Percentiles rank a stretch among this genome's conserved stretches.
Conservation (phyloP, 2,797 vertebrate genomes). For the Stomatorhinus walkeri region DNA sequence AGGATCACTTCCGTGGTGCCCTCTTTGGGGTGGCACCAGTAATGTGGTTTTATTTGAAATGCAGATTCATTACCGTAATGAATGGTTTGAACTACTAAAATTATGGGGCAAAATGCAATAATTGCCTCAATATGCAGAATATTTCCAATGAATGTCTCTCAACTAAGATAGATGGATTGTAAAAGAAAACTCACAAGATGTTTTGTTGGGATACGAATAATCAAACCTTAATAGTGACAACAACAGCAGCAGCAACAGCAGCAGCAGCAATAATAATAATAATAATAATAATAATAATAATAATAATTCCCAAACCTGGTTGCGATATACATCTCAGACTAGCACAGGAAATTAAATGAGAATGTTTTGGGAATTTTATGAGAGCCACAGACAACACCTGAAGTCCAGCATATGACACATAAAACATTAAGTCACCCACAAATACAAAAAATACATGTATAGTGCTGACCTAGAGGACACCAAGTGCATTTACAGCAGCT, state of each 20-base stretch:
- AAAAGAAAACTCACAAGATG: background rate
- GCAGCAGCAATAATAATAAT: no score
- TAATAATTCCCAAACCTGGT: background rate
- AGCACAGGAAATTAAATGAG: background rate
- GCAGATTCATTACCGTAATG: background rate
- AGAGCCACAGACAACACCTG: no score
- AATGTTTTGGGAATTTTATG: no score
- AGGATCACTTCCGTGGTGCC: slow-evolving; percentile 41
- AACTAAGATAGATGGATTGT: background rate
- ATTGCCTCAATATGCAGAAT: background rate
- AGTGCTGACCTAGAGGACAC: background rate
- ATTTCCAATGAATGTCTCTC: background rate
- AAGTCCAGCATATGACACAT: background rate
- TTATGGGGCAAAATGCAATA: background rate
- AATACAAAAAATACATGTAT: background rate
- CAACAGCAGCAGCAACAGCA: background rate
- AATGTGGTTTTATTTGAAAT: background rate
- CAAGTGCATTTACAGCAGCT: background rate
- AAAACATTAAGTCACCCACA: background rate
- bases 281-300: no score
- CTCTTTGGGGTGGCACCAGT: slow-evolving; percentile 9
- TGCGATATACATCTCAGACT: background rate
- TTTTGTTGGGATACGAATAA: background rate
- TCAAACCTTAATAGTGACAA: background rate
- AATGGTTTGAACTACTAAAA: background rate